Conservation (phyloP, 2,888 invertebrate genomes). For the Ceratothoa steindachneri region DNA sequence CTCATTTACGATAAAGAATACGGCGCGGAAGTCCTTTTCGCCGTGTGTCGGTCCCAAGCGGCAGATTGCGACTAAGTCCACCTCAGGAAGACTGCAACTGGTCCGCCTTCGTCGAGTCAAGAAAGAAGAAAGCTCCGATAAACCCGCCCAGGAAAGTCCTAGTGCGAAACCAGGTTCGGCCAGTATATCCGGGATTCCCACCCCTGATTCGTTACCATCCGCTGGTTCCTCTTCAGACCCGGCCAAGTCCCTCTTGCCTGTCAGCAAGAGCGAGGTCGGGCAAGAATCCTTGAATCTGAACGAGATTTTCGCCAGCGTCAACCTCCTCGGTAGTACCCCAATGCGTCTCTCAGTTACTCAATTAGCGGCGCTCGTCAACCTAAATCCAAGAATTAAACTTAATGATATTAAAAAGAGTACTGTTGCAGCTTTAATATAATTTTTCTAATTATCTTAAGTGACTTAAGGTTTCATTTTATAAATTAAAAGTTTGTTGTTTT, state of each 20-base stretch:
- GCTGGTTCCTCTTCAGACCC: not conserved
- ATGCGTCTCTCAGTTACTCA: not conserved
- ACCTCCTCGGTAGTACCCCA: not conserved
- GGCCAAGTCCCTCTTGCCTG: too few relatives aligned
- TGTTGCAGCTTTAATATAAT: not conserved
- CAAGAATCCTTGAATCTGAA: not conserved
- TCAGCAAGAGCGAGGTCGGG: too few relatives aligned
- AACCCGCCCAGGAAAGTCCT: not conserved
- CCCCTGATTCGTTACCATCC: not conserved
- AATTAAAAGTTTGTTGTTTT: not conserved
- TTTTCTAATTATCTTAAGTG: not conserved
- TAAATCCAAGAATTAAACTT: not conserved
- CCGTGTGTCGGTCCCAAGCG: not conserved
- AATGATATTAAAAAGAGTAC: not conserved
- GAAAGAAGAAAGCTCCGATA: not conserved
- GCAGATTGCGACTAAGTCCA: not conserved
- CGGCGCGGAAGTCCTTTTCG: not conserved
- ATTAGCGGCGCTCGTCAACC: not conserved
- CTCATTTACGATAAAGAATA: not conserved
- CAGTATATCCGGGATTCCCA: not conserved
- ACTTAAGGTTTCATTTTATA: not conserved
- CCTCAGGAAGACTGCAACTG: not conserved
- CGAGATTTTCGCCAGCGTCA: not conserved
- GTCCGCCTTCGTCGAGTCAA: not conserved
- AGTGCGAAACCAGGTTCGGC: not conserved